phyloP scores from a whole-genome alignment of 2,113 vertebrate genomes.

The Crotalus viridis region DNA sequence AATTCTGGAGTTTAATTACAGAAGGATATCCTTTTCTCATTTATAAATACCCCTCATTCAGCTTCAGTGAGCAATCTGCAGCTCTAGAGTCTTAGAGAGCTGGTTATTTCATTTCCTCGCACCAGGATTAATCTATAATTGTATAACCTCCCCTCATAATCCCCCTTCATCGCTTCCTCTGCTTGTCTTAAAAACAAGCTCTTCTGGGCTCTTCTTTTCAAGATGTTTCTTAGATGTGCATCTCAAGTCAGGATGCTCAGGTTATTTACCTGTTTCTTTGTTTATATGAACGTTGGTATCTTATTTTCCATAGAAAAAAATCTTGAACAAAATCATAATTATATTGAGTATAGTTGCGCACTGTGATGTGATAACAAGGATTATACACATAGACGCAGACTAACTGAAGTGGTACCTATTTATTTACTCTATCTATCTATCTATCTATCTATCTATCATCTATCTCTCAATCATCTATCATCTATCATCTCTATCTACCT shows the following conservation, averaged over 20 bases:
- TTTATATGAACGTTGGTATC: not conserved
- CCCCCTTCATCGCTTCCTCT: not conserved
- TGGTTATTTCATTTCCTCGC: not conserved
- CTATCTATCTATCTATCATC: too few relatives aligned
- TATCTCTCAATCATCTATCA: too few relatives aligned
- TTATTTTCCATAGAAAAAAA: not conserved
- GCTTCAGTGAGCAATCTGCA: not conserved
- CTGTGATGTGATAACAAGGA: not conserved
- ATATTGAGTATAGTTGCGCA: not conserved
- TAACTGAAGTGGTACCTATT: too few relatives aligned
- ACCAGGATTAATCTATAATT: not conserved
- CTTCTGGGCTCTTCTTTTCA: not conserved
- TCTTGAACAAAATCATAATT: not conserved
- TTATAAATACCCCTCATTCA: not conserved
- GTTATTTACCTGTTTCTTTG: not conserved
- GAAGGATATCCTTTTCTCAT: not conserved
- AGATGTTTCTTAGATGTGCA: not conserved
- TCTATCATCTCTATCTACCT: too few relatives aligned
- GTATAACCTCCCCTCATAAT: not conserved
- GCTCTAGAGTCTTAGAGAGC: not conserved
- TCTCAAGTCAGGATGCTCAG: not conserved
- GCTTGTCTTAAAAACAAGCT: not conserved
- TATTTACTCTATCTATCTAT: too few relatives aligned
- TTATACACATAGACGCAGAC: not conserved
- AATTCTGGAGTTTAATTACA: not conserved